Conservation (phyloP, 2,888 invertebrate genomes). For the Drosophila heteroneura region DNA sequence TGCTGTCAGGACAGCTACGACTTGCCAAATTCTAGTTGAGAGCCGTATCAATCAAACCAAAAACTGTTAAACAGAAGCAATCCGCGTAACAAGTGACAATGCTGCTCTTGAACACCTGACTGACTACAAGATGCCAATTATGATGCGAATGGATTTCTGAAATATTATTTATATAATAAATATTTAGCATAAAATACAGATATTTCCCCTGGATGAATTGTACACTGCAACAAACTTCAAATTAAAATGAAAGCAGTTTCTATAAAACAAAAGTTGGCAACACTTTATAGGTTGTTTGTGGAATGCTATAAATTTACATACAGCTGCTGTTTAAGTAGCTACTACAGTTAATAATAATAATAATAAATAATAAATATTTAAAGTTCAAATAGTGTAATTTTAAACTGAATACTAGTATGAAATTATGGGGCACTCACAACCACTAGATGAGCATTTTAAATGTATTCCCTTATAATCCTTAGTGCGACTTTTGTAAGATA, state of each 20-base stretch:
- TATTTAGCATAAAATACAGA: too few species aligned
- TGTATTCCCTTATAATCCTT: neutral
- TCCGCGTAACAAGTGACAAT: conserved; percentile 22
- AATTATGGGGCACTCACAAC: neutral
- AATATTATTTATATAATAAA: neutral
- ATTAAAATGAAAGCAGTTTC: too few species aligned
- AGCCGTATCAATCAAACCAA: conserved; percentile 39
- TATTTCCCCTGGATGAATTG: too few species aligned
- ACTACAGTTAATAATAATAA: neutral
- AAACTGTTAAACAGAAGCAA: conserved; percentile 34
- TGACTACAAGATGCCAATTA: conserved; percentile 22
- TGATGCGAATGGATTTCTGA: neutral
- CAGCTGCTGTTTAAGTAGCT: neutral
- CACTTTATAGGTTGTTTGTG: neutral
- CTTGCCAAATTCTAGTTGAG: conserved; percentile 42
- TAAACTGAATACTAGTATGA: neutral
- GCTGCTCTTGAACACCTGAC: neutral
- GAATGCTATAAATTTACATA: neutral
- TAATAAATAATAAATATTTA: neutral
- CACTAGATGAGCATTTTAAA: neutral
- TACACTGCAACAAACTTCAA: neutral
- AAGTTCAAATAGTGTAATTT: neutral
- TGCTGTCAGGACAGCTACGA: conserved; percentile 13
- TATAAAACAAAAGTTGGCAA: neutral
- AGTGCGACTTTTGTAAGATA: neutral